These are phyloP conservation scores for Conus ventricosus DNA, from an alignment of 1,140 invertebrate genomes.

Conservation along the genomic window DNA sequence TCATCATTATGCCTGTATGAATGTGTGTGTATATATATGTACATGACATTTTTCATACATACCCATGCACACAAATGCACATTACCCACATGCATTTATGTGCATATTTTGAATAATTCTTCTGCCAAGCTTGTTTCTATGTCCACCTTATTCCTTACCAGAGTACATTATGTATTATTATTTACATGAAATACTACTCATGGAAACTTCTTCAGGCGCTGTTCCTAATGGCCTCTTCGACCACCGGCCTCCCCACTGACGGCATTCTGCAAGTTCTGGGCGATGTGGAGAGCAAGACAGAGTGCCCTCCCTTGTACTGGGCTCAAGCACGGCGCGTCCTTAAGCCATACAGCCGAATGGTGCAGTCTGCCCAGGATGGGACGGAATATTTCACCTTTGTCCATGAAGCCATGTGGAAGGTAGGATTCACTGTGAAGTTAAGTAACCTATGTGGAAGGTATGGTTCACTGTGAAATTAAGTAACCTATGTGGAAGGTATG, in stretches of 20 bases:
- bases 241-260: conserved; percentile 47
- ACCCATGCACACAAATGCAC: too few species aligned
- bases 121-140: too few species aligned
- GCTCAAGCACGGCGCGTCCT: conserved; percentile 56
- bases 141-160: too few species aligned
- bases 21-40: too few species aligned
- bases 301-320: conserved; percentile 56
- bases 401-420: conserved; percentile 53
- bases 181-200: too few species aligned
- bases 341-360: conserved; percentile 56
- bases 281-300: conserved; percentile 45
- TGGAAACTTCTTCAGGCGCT: conserved; percentile 43
- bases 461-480: background rate
- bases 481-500: conserved; percentile 52
- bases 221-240: conserved; percentile 53
- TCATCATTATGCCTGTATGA: too few species aligned
- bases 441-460: conserved; percentile 46
- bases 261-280: conserved; percentile 55
- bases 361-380: conserved; percentile 20
- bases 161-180: too few species aligned
- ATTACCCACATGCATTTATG: too few species aligned
- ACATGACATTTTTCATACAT: too few species aligned
- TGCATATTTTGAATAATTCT: too few species aligned
- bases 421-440: conserved; percentile 11
- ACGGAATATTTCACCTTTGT: conserved; percentile 50